Base-by-base conservation (phyloP, 2,113 vertebrate species). In the Muscicapa adusta region DNA sequence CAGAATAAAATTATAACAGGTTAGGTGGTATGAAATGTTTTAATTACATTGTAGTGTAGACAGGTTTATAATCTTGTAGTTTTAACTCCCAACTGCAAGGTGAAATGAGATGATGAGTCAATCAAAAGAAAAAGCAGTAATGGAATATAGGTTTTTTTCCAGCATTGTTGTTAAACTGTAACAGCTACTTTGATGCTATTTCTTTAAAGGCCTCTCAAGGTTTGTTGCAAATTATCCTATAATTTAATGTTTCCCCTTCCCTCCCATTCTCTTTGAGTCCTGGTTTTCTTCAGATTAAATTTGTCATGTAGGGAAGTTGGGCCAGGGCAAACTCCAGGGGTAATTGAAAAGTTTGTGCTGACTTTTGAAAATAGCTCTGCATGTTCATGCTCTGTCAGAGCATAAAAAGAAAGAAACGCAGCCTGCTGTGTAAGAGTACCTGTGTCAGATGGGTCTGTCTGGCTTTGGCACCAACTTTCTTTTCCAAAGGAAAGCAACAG, bases 331-430 rank as follows among this genome's bases (percentile, higher is more conserved):
- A 89, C 85, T 90, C 23, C 43, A 82, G 36, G 60, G 25, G 47
- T 86, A 91, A 70, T 93, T 91, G 50, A 40, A 45, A 94, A 88
- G 43, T 82, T 87, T 79, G 29, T 76, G 86, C 66, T 67, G 82
- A 51, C 63, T 91, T 92, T 42, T 70, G 75, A 70, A 90, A 87
- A 85, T 40, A 87, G 34, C 31, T 93, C 57, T 94, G 83, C 7
- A 2, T 19, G 36, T n/a, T 87, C 50, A 9, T 89, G 62, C 42
- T 88, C 63, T 94, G 82, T n/a, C 85, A 92, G 78, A 83, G 42
- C 58, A 50, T 80, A n/a, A 96, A 96, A 93, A 67, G 63, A 89
- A 89, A 89, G 87, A 75, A 82, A 63, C 26, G 1, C 29, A 88
- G 67, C 43, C 71, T 77, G 22, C 51, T 0, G 2, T 89, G 36